Evolutionary conservation across 2,113 vertebrate genomes (phyloP).

Genomic region (Noctilio leporinus): DNA sequence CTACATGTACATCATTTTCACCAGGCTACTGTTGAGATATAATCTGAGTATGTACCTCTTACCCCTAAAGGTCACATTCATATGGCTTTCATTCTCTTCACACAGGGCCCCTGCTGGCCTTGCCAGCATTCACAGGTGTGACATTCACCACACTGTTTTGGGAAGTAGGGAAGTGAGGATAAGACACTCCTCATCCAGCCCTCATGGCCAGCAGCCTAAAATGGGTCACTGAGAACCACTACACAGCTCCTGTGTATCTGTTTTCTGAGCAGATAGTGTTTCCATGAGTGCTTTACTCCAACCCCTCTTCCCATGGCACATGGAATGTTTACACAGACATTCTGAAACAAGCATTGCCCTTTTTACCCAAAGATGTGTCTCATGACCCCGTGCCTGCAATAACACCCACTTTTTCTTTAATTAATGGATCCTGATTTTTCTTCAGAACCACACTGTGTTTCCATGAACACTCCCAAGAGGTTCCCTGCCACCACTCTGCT

Average conservation of each 20-base stretch:
- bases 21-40: rapidly evolving
- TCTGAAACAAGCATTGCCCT: background rate
- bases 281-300: too few relatives aligned
- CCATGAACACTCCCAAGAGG: background rate
- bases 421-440: background rate
- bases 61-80: background rate
- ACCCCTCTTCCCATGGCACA: rapidly evolving
- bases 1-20: rapidly evolving
- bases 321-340: rapidly evolving
- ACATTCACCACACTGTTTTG: background rate
- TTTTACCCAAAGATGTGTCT: background rate
- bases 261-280: background rate
- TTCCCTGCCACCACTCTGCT: background rate
- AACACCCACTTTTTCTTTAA: background rate
- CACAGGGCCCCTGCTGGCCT: background rate
- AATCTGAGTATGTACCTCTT: background rate
- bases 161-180: background rate
- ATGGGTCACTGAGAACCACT: background rate
- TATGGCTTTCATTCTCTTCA: background rate
- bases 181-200: rapidly evolving
- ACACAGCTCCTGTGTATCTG: rapidly evolving
- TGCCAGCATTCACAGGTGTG: background rate
- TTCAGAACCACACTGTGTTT: background rate
- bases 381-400: background rate
- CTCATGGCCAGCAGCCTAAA: rapidly evolving